These are phyloP conservation scores for Palythoa caribaeorum DNA, from an alignment of 92 coral and sea anemone genomes.

Conservation along the genomic window DNA sequence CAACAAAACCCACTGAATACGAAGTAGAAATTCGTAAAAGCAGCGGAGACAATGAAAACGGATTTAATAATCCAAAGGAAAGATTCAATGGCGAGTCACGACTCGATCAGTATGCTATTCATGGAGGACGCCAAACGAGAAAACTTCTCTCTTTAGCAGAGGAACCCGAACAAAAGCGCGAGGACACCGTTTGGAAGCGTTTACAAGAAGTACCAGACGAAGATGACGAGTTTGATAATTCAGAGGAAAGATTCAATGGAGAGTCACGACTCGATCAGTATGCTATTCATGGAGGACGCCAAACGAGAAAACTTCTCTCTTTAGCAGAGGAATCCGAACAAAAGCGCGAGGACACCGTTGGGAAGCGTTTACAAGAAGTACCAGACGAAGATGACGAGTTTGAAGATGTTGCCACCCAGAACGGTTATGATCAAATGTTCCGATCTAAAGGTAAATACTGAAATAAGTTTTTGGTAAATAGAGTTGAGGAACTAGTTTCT, in stretches of 20 bases:
- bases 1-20: constrained; percentile 20
- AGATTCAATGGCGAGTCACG: neutral
- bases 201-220: neutral
- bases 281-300: constrained; percentile 21
- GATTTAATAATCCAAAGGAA: neutral
- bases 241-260: too few relatives aligned
- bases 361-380: neutral
- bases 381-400: neutral
- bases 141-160: constrained; percentile 24
- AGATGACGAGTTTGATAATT: neutral
- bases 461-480: neutral
- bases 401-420: neutral
- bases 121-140: constrained; percentile 26
- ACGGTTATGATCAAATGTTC: neutral
- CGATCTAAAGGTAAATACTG: constrained; percentile 10
- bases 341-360: neutral
- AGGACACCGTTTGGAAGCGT: neutral
- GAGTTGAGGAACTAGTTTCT: neutral
- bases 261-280: too few relatives aligned
- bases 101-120: constrained; percentile 38
- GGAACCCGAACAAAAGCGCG: neutral
- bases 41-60: neutral
- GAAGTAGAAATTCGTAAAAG: constrained; percentile 31
- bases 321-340: neutral
- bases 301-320: constrained; percentile 32